Evolutionary conservation across 2,888 invertebrate species (phyloP), one percentile per base, ranked within the genome.

Genomic region (Yponomeuta cagnagella): DNA sequence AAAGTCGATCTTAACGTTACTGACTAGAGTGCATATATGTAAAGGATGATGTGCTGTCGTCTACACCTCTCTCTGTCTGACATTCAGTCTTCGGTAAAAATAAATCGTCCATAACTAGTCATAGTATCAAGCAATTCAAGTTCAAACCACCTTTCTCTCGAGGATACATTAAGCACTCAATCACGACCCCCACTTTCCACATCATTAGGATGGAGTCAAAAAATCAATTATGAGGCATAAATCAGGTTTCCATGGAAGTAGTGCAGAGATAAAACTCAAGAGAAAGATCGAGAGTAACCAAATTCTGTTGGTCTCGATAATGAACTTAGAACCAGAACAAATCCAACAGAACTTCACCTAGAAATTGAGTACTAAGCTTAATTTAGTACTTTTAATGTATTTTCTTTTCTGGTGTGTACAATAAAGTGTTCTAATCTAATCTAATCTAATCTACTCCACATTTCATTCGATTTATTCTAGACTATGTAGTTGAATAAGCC

Each of bases 191-290:
- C 31, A 31, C 30, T 33, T 67, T 67, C 33, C 67, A 67, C 43
- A 67, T 67, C 33, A 67, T 67, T 67, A 37, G 33, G n/a, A 67
- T 37, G 37, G 67, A 33, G 76, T 74, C 72, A 71, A 74, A 74
- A 76, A 77, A 78, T 77, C 76, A 78, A 78, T 81, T 79, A 79
- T 74, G 70, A 65, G 76, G 52, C 74, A 81, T 82, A 77, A 80
- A 82, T 80, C 81, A 79, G 79, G 77, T 76, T 79, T 73, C 73
- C 72, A 63, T 79, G 72, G 71, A 73, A 72, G 77, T 76, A 77
- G 80, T 80, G 79, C 78, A 77, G 72, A 52, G 70, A 67, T 33
- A 65, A 65, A 65, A 65, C 5, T 65, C 5, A 33, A 65, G 9
- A 67, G 67, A 67, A 67, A 37, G n/a, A 64, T 23, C 67, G 67